phyloP scores from a whole-genome alignment of 2,888 invertebrate species.

The Petrophora chlorosata region DNA sequence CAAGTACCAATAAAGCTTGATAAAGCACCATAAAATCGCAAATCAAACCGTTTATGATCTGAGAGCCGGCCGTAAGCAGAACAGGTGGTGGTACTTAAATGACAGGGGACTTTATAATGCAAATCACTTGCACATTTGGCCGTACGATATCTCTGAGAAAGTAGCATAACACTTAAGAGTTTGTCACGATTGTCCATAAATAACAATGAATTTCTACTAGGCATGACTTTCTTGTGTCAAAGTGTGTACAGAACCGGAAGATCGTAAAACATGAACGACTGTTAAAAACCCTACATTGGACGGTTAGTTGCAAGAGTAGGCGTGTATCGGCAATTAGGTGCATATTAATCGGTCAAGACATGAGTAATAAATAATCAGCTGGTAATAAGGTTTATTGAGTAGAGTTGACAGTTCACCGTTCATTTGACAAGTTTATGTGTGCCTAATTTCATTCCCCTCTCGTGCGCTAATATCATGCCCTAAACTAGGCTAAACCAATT shows the following conservation, averaged over 20 bases:
- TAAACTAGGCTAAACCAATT: conserved; percentile 17
- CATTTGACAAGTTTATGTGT: conserved; percentile 30
- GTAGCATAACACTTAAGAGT: conserved; percentile 31
- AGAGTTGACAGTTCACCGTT: conserved; percentile 37
- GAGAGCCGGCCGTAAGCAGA: conserved; percentile 17
- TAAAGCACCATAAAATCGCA: conserved; percentile 39
- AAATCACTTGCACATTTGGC: conserved; percentile 27
- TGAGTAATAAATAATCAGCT: conserved; percentile 31
- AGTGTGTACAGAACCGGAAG: conserved; percentile 31
- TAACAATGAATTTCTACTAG: conserved; percentile 32
- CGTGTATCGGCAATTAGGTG: conserved; percentile 30
- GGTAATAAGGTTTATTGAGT: conserved; percentile 38
- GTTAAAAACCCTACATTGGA: conserved; percentile 36
- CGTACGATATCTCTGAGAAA: conserved; percentile 30
- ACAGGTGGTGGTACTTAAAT: conserved; percentile 25
- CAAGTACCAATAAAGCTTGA: conserved; percentile 35
- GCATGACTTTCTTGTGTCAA: conserved; percentile 30
- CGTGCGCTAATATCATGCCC: conserved; percentile 16
- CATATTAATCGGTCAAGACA: conserved; percentile 24
- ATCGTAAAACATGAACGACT: conserved; percentile 31
- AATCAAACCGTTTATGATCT: conserved; percentile 32
- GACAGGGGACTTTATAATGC: conserved; percentile 28
- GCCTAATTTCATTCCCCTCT: conserved; percentile 27
- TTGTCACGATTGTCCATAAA: conserved; percentile 33
- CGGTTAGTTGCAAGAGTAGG: conserved; percentile 27